Evolutionary conservation across 2,797 vertebrate species (phyloP).

Genomic region (Chanos chanos): DNA sequence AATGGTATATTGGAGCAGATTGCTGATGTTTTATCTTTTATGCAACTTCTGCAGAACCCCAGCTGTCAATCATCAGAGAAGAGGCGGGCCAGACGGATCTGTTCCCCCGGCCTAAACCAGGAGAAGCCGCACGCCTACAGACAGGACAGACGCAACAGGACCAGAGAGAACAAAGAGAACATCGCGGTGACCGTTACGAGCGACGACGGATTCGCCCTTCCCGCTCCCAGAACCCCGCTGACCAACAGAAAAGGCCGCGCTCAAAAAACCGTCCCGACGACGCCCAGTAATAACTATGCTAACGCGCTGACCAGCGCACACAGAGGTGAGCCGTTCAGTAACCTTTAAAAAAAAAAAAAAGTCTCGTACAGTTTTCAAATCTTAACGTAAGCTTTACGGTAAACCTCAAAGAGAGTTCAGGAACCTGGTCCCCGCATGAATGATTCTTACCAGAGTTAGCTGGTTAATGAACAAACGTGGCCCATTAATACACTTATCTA

Average conservation of each 20-base stretch:
- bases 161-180: slow-evolving; percentile 82
- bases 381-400: too few relatives aligned
- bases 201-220: slow-evolving; percentile 67
- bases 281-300: slow-evolving; percentile 47
- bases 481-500: too few relatives aligned
- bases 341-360: too few relatives aligned
- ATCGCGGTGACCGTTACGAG: slow-evolving; percentile 56
- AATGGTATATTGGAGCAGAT: too few relatives aligned
- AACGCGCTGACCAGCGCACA: slow-evolving; percentile 32
- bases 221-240: slow-evolving; percentile 72
- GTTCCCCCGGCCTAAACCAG: slow-evolving; percentile 47
- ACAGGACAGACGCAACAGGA: slow-evolving; percentile 46
- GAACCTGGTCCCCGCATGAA: too few relatives aligned
- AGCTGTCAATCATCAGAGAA: slow-evolving; percentile 54
- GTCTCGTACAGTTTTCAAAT: too few relatives aligned
- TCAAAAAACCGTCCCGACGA: slow-evolving; percentile 62
- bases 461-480: too few relatives aligned
- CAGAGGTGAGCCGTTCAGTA: slow-evolving; percentile 28
- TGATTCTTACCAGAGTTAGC: too few relatives aligned
- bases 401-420: too few relatives aligned
- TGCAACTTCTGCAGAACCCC: slow-evolving; percentile 52
- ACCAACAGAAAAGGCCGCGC: slow-evolving; percentile 63
- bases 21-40: slow-evolving; percentile 2
- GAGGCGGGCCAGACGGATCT: slow-evolving; percentile 35
- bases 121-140: slow-evolving; percentile 28